phyloP scores from a whole-genome alignment of 2,888 invertebrate genomes.

The Mechanitis mazaeus region DNA sequence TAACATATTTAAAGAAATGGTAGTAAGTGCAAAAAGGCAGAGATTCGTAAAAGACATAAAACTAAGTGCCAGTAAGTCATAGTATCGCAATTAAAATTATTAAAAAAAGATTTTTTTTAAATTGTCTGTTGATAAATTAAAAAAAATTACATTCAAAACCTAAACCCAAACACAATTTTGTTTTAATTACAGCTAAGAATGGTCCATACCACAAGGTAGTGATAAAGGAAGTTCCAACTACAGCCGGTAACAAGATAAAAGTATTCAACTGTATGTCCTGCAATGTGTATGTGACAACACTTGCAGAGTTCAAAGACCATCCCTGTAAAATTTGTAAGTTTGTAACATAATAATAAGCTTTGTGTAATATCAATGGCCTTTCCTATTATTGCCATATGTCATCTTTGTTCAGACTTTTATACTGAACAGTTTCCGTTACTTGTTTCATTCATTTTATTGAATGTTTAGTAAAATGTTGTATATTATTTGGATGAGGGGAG shows the following conservation, averaged over 20 bases:
- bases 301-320: slow-evolving; percentile 53
- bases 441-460: too few species aligned
- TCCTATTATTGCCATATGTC: too few species aligned
- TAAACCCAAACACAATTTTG: neutral
- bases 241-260: slow-evolving; percentile 43
- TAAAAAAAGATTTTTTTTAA: neutral
- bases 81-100: neutral
- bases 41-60: slow-evolving; percentile 60
- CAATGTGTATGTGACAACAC: slow-evolving; percentile 45
- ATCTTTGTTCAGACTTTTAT: too few species aligned
- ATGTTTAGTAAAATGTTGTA: too few species aligned
- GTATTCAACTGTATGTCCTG: slow-evolving; percentile 59
- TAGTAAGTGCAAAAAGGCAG: slow-evolving; percentile 43
- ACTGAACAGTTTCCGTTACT: too few species aligned
- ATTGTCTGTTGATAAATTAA: neutral
- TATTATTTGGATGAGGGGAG: too few species aligned
- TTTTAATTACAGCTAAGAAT: slow-evolving; percentile 40
- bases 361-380: too few species aligned
- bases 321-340: slow-evolving; percentile 60
- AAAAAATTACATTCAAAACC: too few species aligned
- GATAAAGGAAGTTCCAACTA: slow-evolving; percentile 46
- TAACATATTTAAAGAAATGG: too few species aligned
- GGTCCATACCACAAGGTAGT: slow-evolving; percentile 57
- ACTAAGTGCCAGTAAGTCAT: slow-evolving; percentile 34
- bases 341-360: neutral